phyloP scores from a whole-genome alignment of 92 coral and sea anemone genomes.

The Isaurus tuberculatus region DNA sequence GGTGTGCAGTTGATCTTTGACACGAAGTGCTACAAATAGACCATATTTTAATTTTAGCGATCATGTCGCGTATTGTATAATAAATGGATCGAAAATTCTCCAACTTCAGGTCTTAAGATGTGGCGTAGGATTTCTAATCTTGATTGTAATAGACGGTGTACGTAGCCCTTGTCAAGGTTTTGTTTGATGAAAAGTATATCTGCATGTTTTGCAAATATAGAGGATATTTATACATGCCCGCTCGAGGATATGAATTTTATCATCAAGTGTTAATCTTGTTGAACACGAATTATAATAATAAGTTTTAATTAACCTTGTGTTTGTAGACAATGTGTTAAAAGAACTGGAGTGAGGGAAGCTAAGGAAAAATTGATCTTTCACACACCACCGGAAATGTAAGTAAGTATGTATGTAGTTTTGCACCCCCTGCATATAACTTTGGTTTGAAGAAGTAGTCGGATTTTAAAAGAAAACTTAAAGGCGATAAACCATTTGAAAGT shows the following conservation, averaged over 20 bases:
- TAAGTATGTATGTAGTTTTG: too few relatives aligned
- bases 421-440: too few relatives aligned
- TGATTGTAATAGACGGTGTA: neutral
- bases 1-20: neutral
- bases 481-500: neutral
- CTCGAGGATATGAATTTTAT: too few relatives aligned
- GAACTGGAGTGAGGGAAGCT: neutral
- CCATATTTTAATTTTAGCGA: neutral
- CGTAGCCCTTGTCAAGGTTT: neutral
- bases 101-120: neutral
- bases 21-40: neutral
- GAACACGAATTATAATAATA: too few relatives aligned
- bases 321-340: neutral
- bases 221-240: too few relatives aligned
- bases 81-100: neutral
- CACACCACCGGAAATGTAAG: conserved; percentile 9
- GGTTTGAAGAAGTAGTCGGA: neutral
- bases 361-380: neutral
- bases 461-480: neutral
- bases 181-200: conserved; percentile 1
- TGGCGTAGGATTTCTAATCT: conserved; percentile 1
- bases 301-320: neutral
- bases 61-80: neutral
- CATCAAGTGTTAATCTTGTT: too few relatives aligned
- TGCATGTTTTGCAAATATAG: conserved; percentile 1